Percentiles rank a stretch among this genome's conserved stretches.
Conservation (phyloP, 1,140 invertebrate species). For the Diprion similis region DNA sequence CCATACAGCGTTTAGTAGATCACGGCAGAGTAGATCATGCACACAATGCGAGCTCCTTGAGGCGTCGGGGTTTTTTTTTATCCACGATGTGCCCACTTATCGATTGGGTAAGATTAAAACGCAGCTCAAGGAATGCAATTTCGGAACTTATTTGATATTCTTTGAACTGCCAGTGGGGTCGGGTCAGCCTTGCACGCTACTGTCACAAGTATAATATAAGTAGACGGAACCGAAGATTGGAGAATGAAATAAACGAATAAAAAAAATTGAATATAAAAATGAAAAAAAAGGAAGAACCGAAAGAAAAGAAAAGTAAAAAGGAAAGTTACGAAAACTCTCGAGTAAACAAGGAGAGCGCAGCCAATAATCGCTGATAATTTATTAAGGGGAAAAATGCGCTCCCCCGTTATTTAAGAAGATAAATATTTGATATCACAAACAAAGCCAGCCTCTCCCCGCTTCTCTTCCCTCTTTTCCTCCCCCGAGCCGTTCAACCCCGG, state of each 20-base stretch:
- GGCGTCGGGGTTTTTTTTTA: no score
- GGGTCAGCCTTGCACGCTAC: no score
- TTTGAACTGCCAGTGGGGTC: background rate
- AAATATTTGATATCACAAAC: constrained; percentile 27
- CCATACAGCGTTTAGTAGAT: no score
- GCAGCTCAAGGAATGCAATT: background rate
- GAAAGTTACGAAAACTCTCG: background rate
- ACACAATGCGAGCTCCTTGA: no score
- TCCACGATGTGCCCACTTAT: no score
- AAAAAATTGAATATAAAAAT: no score
- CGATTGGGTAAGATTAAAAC: background rate
- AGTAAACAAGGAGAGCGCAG: constrained; percentile 27
- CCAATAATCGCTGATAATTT: constrained; percentile 47
- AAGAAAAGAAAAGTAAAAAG: background rate
- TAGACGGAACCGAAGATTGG: no score
- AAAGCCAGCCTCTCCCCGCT: constrained; percentile 18
- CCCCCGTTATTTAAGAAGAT: constrained; percentile 26
- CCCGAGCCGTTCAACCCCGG: background rate
- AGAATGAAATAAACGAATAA: no score
- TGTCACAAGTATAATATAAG: no score
- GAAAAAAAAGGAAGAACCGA: background rate
- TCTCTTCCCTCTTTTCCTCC: constrained; percentile 8
- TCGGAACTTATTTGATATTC: background rate
- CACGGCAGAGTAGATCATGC: no score
- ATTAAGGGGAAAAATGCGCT: constrained; percentile 38